Base-by-base conservation (phyloP, 2,888 invertebrate genomes). In the Teleiodes luculella region DNA sequence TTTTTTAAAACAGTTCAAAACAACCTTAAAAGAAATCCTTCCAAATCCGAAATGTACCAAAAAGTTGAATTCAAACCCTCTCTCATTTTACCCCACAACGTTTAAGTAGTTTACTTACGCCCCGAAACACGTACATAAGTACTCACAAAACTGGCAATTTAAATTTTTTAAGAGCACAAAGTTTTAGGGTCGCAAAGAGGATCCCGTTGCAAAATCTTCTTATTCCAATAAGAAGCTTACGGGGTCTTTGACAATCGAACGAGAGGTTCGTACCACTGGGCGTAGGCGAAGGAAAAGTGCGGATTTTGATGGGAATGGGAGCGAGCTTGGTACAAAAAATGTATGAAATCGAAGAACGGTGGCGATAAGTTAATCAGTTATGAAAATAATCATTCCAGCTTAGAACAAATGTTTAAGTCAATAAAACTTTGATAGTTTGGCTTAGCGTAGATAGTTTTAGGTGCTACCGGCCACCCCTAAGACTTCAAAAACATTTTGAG, bases 141-240 rank as follows among this genome's bases (percentile, higher is more conserved):
- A 39, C 31, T 43, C 18, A n/a, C 43, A 16, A 48, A 55, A 52
- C 46, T 52, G 43, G 5, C 18, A 36, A 52, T 52, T 55, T 52
- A 55, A 48, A 50, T 55, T 55, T 55, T 54, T 54, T 48, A 55
- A 47, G 47, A 39, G 16, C 47, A 35, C 47, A 47, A 55, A 55
- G 45, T 56, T 56, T 46, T 48, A 46, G 50, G 53, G 53, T 47
- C 47, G 51, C 43, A 56, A 58, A 56, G 56, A 46, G 52, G 58
- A 56, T 56, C 30, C 51, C 18, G 52, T 51, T 18, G 54, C 35
- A 50, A 57, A 61, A 59, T 59, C 61, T 61, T 53, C 61, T 61
- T 61, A 61, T 53, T 57, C 57, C 48, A 41, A 47, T 61, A 61
- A 61, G 61, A 52, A 57, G 61, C 61, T 61, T 61, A 59, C 58